Percentiles rank a stretch among this genome's conserved stretches.
These are phyloP conservation scores for Orthonyx spaldingii DNA, from an alignment of 2,113 vertebrate genomes.

Conservation along the genomic window DNA sequence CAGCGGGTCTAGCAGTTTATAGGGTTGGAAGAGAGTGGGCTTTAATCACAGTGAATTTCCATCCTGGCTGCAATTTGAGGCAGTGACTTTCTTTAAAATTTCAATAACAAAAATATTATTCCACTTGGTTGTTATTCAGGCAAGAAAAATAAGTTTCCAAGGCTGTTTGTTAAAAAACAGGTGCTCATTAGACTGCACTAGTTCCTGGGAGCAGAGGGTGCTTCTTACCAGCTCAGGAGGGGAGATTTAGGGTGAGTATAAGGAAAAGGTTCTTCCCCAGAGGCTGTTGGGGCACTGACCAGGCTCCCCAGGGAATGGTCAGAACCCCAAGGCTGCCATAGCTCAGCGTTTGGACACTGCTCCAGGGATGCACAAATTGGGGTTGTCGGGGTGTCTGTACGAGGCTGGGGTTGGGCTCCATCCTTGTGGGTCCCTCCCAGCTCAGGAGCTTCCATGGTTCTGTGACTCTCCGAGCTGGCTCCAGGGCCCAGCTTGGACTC, in stretches of 20 bases:
- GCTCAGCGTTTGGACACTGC: neutral
- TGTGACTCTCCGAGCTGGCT: neutral
- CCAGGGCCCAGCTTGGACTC: neutral
- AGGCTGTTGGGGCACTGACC: neutral
- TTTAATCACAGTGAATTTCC: neutral
- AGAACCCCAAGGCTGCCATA: neutral
- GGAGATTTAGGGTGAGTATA: neutral
- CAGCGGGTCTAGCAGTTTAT: neutral
- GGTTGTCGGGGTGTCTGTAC: neutral
- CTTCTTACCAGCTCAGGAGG: neutral
- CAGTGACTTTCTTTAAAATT: neutral
- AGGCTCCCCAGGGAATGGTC: neutral
- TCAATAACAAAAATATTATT: neutral
- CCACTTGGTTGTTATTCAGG: neutral
- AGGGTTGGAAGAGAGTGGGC: neutral
- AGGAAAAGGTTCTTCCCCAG: neutral
- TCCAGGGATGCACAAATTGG: accelerated
- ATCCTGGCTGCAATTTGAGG: neutral
- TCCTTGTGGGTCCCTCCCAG: neutral
- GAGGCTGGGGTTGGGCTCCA: neutral
- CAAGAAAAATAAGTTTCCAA: neutral
- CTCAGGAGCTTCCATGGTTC: neutral
- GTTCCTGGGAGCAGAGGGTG: neutral
- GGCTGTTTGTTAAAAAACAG: neutral
- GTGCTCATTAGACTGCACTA: accelerated